These are phyloP conservation scores for Tympanoctomys barrerae DNA, from an alignment of 2,797 vertebrate species.

Conservation along the genomic window DNA sequence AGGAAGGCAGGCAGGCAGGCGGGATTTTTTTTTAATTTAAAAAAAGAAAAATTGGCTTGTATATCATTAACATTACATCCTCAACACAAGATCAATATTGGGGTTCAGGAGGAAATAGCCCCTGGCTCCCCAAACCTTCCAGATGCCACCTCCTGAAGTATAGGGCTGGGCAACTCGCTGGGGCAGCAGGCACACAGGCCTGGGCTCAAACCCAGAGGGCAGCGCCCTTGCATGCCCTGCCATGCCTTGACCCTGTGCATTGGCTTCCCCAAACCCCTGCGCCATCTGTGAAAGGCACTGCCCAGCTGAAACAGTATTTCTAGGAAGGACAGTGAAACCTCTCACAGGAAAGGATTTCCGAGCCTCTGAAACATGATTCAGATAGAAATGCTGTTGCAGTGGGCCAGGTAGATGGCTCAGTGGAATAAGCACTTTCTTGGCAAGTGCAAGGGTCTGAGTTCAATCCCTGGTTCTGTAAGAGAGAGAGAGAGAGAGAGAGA, in stretches of 20 bases:
- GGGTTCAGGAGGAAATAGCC: background rate
- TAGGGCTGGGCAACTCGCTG: background rate
- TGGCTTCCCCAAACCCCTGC: background rate
- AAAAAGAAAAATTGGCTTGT: background rate
- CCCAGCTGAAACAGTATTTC: background rate
- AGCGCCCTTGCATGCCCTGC: background rate
- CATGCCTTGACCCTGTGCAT: background rate
- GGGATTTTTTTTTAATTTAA: background rate
- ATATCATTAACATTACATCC: background rate
- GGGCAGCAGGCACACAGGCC: background rate
- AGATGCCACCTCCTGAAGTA: no score
- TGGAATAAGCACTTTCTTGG: no score
- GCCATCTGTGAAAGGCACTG: background rate
- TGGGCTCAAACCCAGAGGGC: fast-evolving
- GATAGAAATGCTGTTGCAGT: background rate
- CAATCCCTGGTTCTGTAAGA: no score
- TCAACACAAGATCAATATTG: background rate
- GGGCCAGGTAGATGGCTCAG: no score
- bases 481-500: no score
- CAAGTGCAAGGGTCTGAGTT: no score
- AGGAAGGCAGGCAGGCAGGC: no score
- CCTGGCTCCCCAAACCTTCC: background rate
- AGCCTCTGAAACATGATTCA: background rate
- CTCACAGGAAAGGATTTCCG: background rate
- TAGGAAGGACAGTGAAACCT: background rate